Conservation (phyloP, 2,797 vertebrate genomes). For the Hippopotamyrus pictus region DNA sequence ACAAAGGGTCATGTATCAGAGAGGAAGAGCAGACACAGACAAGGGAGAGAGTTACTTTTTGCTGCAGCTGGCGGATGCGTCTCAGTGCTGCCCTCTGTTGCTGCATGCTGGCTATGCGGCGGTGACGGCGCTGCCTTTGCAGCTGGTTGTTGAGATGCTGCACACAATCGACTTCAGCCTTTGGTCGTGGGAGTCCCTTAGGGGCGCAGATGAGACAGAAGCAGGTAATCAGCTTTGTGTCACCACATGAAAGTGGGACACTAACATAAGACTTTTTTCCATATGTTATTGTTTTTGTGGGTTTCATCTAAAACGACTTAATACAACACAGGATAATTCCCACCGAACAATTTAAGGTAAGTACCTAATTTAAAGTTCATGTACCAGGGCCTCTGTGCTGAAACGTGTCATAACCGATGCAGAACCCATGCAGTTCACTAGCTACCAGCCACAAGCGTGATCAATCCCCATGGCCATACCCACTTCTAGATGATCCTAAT, state of each 20-base stretch:
- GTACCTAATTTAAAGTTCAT: background rate
- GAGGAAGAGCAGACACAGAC: background rate
- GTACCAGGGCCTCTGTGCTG: background rate
- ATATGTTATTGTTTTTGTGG: background rate
- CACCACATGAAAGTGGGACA: background rate
- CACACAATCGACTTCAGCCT: conserved; percentile 67
- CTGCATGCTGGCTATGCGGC: conserved; percentile 45
- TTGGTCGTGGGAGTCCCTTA: conserved; percentile 62
- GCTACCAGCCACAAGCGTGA: background rate
- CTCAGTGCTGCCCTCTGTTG: conserved; percentile 57
- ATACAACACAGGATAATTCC: background rate
- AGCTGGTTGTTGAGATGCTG: conserved; percentile 63
- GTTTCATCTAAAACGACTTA: background rate
- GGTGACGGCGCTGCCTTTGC: conserved; percentile 59
- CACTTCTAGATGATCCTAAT: background rate
- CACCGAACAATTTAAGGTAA: background rate
- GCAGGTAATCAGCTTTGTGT: background rate
- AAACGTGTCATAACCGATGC: background rate
- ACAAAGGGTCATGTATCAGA: background rate
- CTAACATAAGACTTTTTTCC: background rate
- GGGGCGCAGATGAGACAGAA: background rate
- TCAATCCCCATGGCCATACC: background rate
- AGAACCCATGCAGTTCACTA: background rate
- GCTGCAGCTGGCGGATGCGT: conserved; percentile 66
- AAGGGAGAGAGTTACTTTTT: conserved; percentile 55